phyloP scores from a whole-genome alignment of 23 tunicate species.

The Styela plicata region DNA sequence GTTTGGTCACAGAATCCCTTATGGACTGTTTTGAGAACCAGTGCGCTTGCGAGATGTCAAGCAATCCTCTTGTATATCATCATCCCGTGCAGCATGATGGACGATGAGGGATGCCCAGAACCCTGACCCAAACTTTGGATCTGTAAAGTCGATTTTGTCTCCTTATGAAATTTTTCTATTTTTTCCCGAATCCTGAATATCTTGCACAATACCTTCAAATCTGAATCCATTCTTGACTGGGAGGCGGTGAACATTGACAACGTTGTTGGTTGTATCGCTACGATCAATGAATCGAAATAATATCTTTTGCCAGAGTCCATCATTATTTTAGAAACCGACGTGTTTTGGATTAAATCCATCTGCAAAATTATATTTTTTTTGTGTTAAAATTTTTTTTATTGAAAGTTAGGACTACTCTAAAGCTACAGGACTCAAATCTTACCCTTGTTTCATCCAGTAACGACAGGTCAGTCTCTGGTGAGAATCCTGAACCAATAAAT shows the following conservation, averaged over 20 bases:
- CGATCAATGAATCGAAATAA: slow-evolving; percentile 65
- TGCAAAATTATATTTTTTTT: slow-evolving; percentile 13
- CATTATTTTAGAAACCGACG: background rate
- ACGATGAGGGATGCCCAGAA: no score
- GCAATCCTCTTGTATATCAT: no score
- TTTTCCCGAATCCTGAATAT: no score
- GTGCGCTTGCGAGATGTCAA: no score
- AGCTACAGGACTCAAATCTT: no score
- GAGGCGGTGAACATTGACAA: slow-evolving; percentile 42
- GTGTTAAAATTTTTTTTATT: background rate
- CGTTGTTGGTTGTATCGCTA: slow-evolving; percentile 21
- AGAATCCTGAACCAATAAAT: slow-evolving; percentile 47
- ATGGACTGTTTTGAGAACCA: no score
- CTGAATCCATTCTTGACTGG: slow-evolving; percentile 33
- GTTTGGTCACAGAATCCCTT: no score
- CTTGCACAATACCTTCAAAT: slow-evolving; percentile 58
- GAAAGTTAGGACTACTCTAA: background rate
- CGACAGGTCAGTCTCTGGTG: slow-evolving; percentile 39
- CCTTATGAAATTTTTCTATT: no score
- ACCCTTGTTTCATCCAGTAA: slow-evolving; percentile 77
- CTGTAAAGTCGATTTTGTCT: no score
- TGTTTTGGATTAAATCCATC: slow-evolving; percentile 39
- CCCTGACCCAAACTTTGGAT: no score
- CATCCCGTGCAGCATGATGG: no score
- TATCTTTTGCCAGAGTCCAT: slow-evolving; percentile 36